Conservation (phyloP, 2,888 invertebrate species). For the Bellardia bayeri region DNA sequence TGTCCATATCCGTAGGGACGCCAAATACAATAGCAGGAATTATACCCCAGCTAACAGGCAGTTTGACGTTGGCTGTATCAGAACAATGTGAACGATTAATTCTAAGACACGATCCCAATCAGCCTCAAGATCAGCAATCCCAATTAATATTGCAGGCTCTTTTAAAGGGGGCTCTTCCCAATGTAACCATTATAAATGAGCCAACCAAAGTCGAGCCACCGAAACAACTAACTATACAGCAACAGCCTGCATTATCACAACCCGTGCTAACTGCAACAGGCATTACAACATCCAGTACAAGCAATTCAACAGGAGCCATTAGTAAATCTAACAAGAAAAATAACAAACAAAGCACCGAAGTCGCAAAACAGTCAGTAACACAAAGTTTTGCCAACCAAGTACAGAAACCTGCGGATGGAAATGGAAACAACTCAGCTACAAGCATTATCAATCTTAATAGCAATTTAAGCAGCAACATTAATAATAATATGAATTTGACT, state of each 20-base stretch:
- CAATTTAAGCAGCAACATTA: slow-evolving; percentile 54
- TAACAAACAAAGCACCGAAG: slow-evolving; percentile 58
- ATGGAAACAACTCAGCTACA: neutral
- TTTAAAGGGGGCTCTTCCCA: slow-evolving; percentile 83
- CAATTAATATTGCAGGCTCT: slow-evolving; percentile 84
- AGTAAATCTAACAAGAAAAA: slow-evolving; percentile 74
- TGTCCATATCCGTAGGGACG: slow-evolving; percentile 81
- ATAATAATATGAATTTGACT: slow-evolving; percentile 57
- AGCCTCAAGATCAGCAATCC: slow-evolving; percentile 85
- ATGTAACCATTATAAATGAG: slow-evolving; percentile 84
- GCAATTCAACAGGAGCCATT: slow-evolving; percentile 68
- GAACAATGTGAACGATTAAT: slow-evolving; percentile 89
- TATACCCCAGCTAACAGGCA: slow-evolving; percentile 86
- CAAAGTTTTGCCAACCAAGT: slow-evolving; percentile 37
- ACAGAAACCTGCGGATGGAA: slow-evolving; percentile 32
- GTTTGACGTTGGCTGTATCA: slow-evolving; percentile 87
- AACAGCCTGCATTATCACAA: slow-evolving; percentile 70
- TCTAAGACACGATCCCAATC: slow-evolving; percentile 87
- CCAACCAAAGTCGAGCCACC: slow-evolving; percentile 78
- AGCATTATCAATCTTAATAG: slow-evolving; percentile 9
- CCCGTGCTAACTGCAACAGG: slow-evolving; percentile 77
- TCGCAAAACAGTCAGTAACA: slow-evolving; percentile 33
- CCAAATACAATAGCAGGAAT: slow-evolving; percentile 82
- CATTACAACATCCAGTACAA: slow-evolving; percentile 59
- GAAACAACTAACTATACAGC: slow-evolving; percentile 65